A percentile compares a stretch with the other conserved stretches of the same genome.
phyloP scores from a whole-genome alignment of 2,113 vertebrate species.

The Xyrauchen texanus region DNA sequence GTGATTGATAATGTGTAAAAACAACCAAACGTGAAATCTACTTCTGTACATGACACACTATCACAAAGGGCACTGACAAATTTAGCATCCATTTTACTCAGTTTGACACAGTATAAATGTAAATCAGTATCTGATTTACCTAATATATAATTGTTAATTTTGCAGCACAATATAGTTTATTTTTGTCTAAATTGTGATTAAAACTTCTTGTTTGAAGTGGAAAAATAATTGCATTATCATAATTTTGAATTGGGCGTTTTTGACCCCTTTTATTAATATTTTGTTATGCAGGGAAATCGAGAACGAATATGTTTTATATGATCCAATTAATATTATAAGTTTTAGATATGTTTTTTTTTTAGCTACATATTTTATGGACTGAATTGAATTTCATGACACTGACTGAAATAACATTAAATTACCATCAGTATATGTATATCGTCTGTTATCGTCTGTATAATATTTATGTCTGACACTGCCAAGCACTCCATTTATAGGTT shows the following conservation, averaged over 20 bases:
- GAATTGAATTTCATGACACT: no score
- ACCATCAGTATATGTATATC: no score
- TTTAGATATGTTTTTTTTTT: no score
- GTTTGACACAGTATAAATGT: constrained; percentile 11
- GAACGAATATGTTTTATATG: neutral
- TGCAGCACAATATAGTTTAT: constrained; percentile 7
- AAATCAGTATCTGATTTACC: neutral
- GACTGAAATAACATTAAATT: no score
- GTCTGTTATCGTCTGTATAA: no score
- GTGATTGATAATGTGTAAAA: neutral
- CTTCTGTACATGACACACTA: neutral
- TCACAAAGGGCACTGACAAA: neutral
- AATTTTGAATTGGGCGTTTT: neutral
- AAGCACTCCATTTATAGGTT: no score
- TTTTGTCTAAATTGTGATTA: neutral
- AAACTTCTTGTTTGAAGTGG: neutral
- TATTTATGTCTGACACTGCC: no score
- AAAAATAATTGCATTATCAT: neutral
- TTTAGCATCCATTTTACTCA: neutral
- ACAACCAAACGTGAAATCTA: no score
- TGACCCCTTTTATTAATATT: neutral
- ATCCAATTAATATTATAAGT: neutral
- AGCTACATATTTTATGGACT: no score
- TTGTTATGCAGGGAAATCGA: neutral
- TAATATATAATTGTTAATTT: neutral